Base-by-base conservation (phyloP, 1,140 invertebrate species). In the Cotesia chilonis region DNA sequence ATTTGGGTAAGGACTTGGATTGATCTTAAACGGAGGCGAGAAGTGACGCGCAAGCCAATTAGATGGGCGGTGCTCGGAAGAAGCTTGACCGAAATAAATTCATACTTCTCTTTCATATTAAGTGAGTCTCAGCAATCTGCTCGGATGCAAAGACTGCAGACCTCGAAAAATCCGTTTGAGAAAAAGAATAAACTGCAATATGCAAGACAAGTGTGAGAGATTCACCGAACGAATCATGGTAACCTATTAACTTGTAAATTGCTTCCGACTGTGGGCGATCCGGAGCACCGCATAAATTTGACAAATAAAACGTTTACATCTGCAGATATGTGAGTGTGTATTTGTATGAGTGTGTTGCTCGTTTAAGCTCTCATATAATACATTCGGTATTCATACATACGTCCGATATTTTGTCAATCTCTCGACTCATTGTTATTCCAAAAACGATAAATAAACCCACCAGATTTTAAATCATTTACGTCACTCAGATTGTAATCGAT, bases 231-330 rank as follows among this genome's bases (percentile, higher is more conserved):
- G 82, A 84, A 82, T 80, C 80, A 78, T 80, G 73, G 76, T 82
- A 83, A 82, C 80, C 83, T 83, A 84, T 84, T 85, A 85, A 84
- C 83, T 85, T 83, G 83, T 85, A 85, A 85, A 85, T 85, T 85
- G 83, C 83, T 84, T 84, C 83, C 83, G 83, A 83, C 78, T 83
- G 77, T 74, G 76, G 73, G 73, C 77, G 72, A 71, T 71, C 55
- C 72, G 52, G 67, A 72, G 65, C 76, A 74, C 69, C 74, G 76
- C 77, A 80, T 80, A 80, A 81, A 81, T 81, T 80, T 70, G 66
- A 67, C 28, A 74, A 73, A 75, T 76, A 71, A 72, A 75, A 75
- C 71, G 67, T 38, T 71, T 71, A 17, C 55, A 69, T 12, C 68
- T 12, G 10, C 65, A 20, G 28, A 28, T 28, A 28, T 28, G 17